phyloP scores from a whole-genome alignment of 2,888 invertebrate genomes.

The Lycia hirtaria region DNA sequence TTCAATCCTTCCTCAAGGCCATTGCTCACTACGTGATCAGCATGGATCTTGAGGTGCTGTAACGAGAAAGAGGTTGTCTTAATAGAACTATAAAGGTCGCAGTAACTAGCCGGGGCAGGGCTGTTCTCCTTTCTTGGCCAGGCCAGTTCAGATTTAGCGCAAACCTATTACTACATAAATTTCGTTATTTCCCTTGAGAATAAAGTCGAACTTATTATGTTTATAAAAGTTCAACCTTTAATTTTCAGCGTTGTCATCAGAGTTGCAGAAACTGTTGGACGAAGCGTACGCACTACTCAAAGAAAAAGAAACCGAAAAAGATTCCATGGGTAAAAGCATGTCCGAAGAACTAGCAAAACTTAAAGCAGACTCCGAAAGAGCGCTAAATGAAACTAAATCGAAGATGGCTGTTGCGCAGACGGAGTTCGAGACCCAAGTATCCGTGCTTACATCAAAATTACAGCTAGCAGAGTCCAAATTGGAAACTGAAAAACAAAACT shows the following conservation, averaged over 20 bases:
- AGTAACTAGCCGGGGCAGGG: too few relatives aligned
- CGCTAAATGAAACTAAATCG: constrained; percentile 82
- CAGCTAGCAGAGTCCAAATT: constrained; percentile 82
- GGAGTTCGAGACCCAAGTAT: constrained; percentile 86
- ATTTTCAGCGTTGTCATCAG: constrained; percentile 77
- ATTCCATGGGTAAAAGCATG: constrained; percentile 80
- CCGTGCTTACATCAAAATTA: constrained; percentile 80
- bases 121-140: too few relatives aligned
- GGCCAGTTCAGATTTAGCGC: too few relatives aligned
- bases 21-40: too few relatives aligned
- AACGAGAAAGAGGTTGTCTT: too few relatives aligned
- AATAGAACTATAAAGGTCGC: too few relatives aligned
- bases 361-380: constrained; percentile 81
- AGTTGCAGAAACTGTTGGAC: constrained; percentile 79
- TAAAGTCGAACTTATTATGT: too few relatives aligned
- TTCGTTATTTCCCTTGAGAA: too few relatives aligned
- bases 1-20: too few relatives aligned
- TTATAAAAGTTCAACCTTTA: too few relatives aligned
- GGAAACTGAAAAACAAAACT: constrained; percentile 75
- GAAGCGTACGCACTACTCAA: constrained; percentile 81
- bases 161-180: too few relatives aligned
- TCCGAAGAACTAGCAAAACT: constrained; percentile 75
- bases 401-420: constrained; percentile 88
- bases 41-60: too few relatives aligned
- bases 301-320: constrained; percentile 82